Base-by-base conservation (phyloP, 1,140 invertebrate species). In the Drosophila tani region DNA sequence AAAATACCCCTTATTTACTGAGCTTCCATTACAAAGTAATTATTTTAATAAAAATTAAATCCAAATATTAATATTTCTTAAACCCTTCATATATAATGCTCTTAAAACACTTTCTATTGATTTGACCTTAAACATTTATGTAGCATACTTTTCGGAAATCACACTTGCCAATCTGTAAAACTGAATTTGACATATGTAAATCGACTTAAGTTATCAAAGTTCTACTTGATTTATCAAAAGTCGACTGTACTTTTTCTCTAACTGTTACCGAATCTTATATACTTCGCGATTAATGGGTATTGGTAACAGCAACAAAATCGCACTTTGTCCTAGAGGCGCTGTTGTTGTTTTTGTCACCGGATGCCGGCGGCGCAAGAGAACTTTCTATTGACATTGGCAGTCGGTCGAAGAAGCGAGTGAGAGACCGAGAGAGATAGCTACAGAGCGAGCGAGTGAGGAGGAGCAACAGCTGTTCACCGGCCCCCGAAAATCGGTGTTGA, bases 271-370 rank as follows among this genome's bases (percentile, higher is more conserved):
- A 24, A 12, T 24, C 19, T 2, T 14, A 45, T 27, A 45, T 45
- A 35, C 63, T 6, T 12, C 8, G 5, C 1, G 9, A 41, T 12
- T 57, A 79, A 66, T 65, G 40, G 51, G 58, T 50, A 51, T 27
- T 55, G 32, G 70, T 24, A 73, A 65, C 64, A 79, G 79, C 67
- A 70, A 82, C 46, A 70, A 67, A 50, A 46, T 38, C 75, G 84
- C 53, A 88, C 84, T 87, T 87, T 87, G 83, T 78, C 77, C 83
- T 64, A 77, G 60, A 63, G 67, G 56, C 49, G 80, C 49, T n/a
- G 50, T 75, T 53, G 50, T 47, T 79, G 59, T 73, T 58, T 46
- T 40, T 43, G 47, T 70, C 43, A 38, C 58, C 50, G 43, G 66
- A 60, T 58, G 53, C 64, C 65, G 46, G 75, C 41, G 43, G 60